These are phyloP conservation scores for Pteromalus puparum DNA, from an alignment of 1,140 invertebrate genomes.

Conservation along the genomic window DNA sequence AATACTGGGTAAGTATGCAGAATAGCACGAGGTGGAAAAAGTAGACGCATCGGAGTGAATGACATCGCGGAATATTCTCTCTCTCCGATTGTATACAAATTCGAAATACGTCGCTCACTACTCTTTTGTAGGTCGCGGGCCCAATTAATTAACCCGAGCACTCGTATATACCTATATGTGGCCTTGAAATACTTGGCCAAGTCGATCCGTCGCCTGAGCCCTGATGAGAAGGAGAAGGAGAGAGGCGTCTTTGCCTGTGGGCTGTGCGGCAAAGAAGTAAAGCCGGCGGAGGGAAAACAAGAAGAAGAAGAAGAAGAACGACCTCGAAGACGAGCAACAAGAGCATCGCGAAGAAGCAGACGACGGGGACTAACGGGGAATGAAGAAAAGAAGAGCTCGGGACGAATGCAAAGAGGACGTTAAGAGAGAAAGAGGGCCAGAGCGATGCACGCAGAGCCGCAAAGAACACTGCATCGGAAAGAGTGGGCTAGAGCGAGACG, in stretches of 20 bases:
- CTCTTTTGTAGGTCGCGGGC: background rate
- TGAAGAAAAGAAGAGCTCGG: background rate
- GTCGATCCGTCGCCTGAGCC: background rate
- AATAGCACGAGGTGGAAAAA: too few relatives aligned
- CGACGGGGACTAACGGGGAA: conserved; percentile 10
- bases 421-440: background rate
- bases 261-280: background rate
- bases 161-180: too few relatives aligned
- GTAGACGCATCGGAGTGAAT: too few relatives aligned
- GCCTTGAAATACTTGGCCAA: conserved; percentile 29
- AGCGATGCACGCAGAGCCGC: background rate
- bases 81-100: too few relatives aligned
- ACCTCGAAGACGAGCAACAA: background rate
- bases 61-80: too few relatives aligned
- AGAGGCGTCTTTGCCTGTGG: too few relatives aligned
- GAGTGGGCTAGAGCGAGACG: too few relatives aligned
- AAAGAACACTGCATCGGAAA: too few relatives aligned
- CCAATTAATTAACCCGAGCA: too few relatives aligned
- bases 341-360: background rate
- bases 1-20: too few relatives aligned
- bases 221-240: background rate
- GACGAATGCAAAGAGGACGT: conserved; percentile 14
- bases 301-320: background rate
- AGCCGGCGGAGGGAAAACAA: background rate
- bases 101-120: too few relatives aligned